phyloP scores from a whole-genome alignment of 2,888 invertebrate species.

The Catocala nupta region DNA sequence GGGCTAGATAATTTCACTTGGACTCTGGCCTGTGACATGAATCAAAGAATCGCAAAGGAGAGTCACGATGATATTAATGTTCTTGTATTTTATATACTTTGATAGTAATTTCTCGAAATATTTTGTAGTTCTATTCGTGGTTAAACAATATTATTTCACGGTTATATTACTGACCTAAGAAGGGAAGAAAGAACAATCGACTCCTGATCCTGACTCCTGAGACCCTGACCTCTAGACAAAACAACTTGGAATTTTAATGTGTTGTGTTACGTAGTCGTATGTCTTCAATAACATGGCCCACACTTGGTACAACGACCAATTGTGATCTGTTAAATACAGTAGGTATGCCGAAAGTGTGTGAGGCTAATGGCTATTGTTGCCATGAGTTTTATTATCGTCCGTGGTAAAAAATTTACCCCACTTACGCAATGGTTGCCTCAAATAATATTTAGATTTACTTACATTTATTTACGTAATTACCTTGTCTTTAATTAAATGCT shows the following conservation, averaged over 20 bases:
- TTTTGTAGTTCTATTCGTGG: too few species aligned
- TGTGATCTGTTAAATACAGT: conserved; percentile 9
- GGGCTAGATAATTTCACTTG: too few species aligned
- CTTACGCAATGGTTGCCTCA: too few species aligned
- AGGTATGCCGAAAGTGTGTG: conserved; percentile 24
- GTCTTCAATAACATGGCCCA: conserved; percentile 4
- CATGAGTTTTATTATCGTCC: conserved; percentile 30
- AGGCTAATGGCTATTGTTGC: conserved; percentile 32
- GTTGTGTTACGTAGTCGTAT: background rate
- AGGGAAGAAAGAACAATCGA: background rate
- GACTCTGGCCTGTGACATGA: too few species aligned
- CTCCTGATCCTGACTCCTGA: conserved; percentile 17
- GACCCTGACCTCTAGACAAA: conserved; percentile 30
- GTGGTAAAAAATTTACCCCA: too few species aligned
- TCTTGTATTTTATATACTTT: too few species aligned
- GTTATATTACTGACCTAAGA: too few species aligned
- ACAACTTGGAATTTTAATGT: conserved; percentile 33
- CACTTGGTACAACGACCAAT: conserved; percentile 9
- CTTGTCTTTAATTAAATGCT: background rate
- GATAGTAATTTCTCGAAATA: too few species aligned
- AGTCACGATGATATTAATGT: too few species aligned
- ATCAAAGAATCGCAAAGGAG: too few species aligned
- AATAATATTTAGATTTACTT: too few species aligned
- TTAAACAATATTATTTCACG: too few species aligned
- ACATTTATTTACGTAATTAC: background rate